These are phyloP conservation scores for Tuberolachnus salignus DNA, from an alignment of 2,888 invertebrate genomes.

Conservation along the genomic window DNA sequence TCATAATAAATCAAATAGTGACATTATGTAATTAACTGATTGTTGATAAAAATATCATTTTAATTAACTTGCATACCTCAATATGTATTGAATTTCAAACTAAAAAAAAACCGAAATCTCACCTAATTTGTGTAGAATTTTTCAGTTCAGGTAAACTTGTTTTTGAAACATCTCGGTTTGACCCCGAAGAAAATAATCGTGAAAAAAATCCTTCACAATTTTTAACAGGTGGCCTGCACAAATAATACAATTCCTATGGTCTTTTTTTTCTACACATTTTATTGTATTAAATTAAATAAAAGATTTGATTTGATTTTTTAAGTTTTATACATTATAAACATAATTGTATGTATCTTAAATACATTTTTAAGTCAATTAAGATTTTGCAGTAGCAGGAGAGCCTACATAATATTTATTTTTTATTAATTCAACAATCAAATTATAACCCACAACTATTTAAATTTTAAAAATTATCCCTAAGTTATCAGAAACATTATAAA, in stretches of 20 bases:
- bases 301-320: background rate
- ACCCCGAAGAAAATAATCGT: conserved; percentile 37
- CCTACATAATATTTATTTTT: too few species aligned
- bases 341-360: too few species aligned
- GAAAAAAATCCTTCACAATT: conserved; percentile 44
- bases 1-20: too few species aligned
- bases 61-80: background rate
- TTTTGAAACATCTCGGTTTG: conserved; percentile 26
- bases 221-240: conserved; percentile 46
- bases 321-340: too few species aligned
- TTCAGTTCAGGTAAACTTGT: conserved; percentile 41
- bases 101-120: conserved; percentile 29
- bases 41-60: too few species aligned
- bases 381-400: too few species aligned
- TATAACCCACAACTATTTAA: too few species aligned
- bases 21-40: too few species aligned
- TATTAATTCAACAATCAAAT: too few species aligned
- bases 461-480: too few species aligned
- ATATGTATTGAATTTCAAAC: background rate
- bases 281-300: background rate
- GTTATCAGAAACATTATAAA: too few species aligned
- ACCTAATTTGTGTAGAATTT: conserved; percentile 47
- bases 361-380: too few species aligned
- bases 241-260: conserved; percentile 46
- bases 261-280: conserved; percentile 7